phyloP scores from a whole-genome alignment of 2,113 vertebrate species.

The Rhadina sibilatrix region DNA sequence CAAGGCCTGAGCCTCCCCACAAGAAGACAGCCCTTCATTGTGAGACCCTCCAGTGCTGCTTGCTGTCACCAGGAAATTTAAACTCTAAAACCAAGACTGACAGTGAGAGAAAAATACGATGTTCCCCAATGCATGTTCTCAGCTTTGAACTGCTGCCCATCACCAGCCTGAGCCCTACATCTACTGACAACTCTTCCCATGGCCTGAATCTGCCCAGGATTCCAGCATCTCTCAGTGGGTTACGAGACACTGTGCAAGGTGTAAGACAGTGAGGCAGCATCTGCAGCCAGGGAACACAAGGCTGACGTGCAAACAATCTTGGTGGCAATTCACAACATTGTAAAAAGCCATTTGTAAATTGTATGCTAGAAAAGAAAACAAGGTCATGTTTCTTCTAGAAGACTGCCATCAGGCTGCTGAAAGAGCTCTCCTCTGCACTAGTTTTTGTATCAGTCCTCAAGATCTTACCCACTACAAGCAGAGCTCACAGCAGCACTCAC shows the following conservation, averaged over 20 bases:
- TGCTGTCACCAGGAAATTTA: not conserved
- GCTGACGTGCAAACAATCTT: not conserved
- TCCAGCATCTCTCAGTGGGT: not conserved
- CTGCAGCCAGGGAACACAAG: not conserved
- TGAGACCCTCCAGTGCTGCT: not conserved
- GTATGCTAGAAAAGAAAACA: constrained; percentile 33
- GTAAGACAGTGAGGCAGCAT: not conserved
- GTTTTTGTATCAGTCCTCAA: not conserved
- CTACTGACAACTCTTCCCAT: not conserved
- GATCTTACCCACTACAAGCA: not conserved
- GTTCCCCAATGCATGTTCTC: not conserved
- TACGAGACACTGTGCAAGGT: not conserved
- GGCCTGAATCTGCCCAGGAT: not conserved
- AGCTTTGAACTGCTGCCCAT: not conserved
- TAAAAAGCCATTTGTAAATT: constrained; percentile 41
- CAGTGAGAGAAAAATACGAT: not conserved
- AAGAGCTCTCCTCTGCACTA: constrained; percentile 16
- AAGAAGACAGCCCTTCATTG: not conserved
- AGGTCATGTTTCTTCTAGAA: constrained; percentile 18
- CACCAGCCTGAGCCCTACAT: not conserved
- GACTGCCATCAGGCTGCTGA: not conserved
- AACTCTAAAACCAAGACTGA: not conserved
- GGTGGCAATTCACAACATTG: constrained; percentile 19
- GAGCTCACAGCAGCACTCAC: not conserved
- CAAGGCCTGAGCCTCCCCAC: not conserved